Percentiles rank a stretch among this genome's conserved stretches.
These are phyloP conservation scores for Cranoglanis bouderius DNA, from an alignment of 2,113 vertebrate genomes.

Conservation along the genomic window DNA sequence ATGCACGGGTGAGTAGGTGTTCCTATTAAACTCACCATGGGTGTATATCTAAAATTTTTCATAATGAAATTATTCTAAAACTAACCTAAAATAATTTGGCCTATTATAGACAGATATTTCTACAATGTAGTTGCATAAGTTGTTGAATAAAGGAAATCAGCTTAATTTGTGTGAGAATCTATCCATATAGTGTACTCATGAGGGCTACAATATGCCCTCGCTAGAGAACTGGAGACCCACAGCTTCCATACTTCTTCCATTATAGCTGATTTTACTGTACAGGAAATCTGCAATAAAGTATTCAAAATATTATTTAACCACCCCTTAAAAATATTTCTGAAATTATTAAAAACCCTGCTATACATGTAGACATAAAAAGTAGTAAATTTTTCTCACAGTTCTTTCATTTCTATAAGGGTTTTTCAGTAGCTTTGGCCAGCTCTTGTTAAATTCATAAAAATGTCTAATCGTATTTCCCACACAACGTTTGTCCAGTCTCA, in stretches of 20 bases:
- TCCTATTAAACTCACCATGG: not conserved
- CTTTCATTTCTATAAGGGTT: not conserved
- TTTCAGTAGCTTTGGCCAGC: not conserved
- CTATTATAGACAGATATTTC: not conserved
- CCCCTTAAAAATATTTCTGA: not conserved
- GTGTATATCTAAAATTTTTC: not conserved
- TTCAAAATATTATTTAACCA: not conserved
- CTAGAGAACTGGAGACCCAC: too few species aligned
- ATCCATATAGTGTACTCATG: not conserved
- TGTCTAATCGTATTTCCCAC: slow-evolving; percentile 1
- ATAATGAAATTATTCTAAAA: not conserved
- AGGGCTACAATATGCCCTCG: not conserved
- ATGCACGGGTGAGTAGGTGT: not conserved
- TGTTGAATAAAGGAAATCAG: not conserved
- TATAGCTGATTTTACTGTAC: not conserved
- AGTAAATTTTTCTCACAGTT: not conserved
- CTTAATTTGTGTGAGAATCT: not conserved
- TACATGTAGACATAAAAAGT: not conserved
- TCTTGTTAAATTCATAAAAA: slow-evolving; percentile 15
- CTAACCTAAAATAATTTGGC: not conserved
- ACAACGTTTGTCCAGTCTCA: not conserved
- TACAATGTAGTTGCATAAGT: not conserved
- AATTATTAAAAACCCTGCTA: not conserved
- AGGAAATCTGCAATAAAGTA: not conserved
- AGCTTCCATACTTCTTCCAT: not conserved